Evolutionary conservation across 2,888 invertebrate species (phyloP).

Genomic region (Hemaris fuciformis): DNA sequence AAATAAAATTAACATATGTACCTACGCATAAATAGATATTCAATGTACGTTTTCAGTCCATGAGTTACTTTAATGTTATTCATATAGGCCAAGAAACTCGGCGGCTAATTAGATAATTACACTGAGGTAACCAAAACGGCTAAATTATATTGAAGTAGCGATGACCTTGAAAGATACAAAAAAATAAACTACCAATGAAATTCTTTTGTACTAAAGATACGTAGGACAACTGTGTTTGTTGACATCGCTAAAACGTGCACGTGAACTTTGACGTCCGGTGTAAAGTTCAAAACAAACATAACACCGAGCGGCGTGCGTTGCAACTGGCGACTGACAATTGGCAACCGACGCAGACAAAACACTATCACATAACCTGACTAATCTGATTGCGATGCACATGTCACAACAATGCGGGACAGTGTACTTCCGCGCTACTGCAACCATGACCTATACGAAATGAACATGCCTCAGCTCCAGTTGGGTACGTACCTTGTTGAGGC

Average conservation of each 20-base stretch:
- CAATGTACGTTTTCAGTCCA: too few relatives aligned
- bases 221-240: slow-evolving; percentile 43
- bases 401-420: slow-evolving; percentile 23
- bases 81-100: too few relatives aligned
- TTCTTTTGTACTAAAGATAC: too few relatives aligned
- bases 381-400: slow-evolving; percentile 18
- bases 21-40: too few relatives aligned
- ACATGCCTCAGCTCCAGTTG: not conserved
- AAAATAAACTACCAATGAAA: not conserved
- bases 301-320: slow-evolving; percentile 24
- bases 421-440: slow-evolving; percentile 51
- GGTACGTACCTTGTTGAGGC: slow-evolving; percentile 85
- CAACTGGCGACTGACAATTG: not conserved
- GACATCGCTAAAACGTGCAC: slow-evolving; percentile 36
- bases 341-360: not conserved
- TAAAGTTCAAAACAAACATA: slow-evolving; percentile 54
- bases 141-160: not conserved
- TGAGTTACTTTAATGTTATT: too few relatives aligned
- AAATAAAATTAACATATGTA: too few relatives aligned
- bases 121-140: too few relatives aligned
- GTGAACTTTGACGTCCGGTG: slow-evolving; percentile 49
- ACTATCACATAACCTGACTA: not conserved
- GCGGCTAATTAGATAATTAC: too few relatives aligned
- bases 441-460: slow-evolving; percentile 60
- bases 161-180: not conserved